phyloP scores from a whole-genome alignment of 2,888 invertebrate species.

The Trypoxylon attenuatum region DNA sequence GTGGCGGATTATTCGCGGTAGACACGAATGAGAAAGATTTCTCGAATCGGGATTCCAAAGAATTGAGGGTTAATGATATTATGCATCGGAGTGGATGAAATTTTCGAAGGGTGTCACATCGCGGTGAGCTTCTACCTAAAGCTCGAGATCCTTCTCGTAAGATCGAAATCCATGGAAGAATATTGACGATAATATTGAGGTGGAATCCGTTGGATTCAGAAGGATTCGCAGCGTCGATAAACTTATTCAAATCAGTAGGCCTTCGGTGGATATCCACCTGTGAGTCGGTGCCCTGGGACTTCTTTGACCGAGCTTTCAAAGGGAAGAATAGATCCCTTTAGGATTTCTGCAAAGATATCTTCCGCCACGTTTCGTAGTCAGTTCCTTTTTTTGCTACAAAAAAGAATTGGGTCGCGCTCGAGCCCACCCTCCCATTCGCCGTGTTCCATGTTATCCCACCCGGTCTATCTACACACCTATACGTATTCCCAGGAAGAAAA shows the following conservation, averaged over 20 bases:
- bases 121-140: too few relatives aligned
- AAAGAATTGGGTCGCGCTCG: slow-evolving; percentile 41
- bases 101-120: too few relatives aligned
- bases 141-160: too few relatives aligned
- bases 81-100: too few relatives aligned
- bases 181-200: too few relatives aligned
- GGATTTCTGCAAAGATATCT: slow-evolving; percentile 25
- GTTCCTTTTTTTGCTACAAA: slow-evolving; percentile 18
- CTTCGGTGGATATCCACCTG: background rate
- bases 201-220: too few relatives aligned
- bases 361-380: slow-evolving; percentile 9
- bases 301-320: slow-evolving; percentile 16
- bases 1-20: too few relatives aligned
- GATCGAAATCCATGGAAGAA: too few relatives aligned
- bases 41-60: too few relatives aligned
- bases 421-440: background rate
- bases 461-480: background rate
- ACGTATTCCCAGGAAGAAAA: slow-evolving; percentile 1
- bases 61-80: too few relatives aligned
- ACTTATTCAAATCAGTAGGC: background rate
- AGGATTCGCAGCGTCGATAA: background rate
- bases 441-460: too few relatives aligned
- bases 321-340: slow-evolving; percentile 24
- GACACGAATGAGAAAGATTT: too few relatives aligned
- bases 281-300: background rate